Conservation (phyloP, 2,797 vertebrate species). For the Tokudaia tokunoshimensis region DNA sequence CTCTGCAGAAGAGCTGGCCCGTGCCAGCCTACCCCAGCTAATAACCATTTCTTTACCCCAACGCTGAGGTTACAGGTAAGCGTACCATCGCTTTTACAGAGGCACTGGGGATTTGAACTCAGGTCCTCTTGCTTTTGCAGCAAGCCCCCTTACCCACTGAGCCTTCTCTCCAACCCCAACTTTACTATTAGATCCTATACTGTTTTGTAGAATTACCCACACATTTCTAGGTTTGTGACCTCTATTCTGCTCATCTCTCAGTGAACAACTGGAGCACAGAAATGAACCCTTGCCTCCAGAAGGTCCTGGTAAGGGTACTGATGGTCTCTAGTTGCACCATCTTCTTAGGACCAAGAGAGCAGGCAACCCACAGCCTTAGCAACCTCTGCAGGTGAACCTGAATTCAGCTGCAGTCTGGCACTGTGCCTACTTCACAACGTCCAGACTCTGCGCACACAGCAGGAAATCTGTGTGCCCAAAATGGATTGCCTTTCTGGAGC, state of each 20-base stretch:
- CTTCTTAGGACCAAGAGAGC: neutral
- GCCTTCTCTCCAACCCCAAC: neutral
- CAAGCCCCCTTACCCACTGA: neutral
- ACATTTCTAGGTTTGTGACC: neutral
- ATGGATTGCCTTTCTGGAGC: conserved; percentile 41
- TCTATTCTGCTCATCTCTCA: neutral
- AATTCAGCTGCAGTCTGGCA: too few species aligned
- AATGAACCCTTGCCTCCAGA: neutral
- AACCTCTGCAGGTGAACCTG: neutral
- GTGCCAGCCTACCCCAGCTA: neutral
- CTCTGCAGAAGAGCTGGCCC: neutral
- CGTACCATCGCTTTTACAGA: neutral
- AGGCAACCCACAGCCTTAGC: neutral
- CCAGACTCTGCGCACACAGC: neutral
- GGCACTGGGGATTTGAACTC: neutral
- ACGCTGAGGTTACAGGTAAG: neutral
- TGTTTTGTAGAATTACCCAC: neutral
- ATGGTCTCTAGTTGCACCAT: neutral
- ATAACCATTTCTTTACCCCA: neutral
- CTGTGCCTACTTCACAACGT: neutral
- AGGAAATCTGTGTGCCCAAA: neutral
- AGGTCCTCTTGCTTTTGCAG: neutral
- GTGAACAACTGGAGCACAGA: neutral
- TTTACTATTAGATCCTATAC: neutral
- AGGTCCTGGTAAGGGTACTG: rapidly evolving